Evolutionary conservation across 2,888 invertebrate species (phyloP).

Genomic region (Drosophila multiciliata): DNA sequence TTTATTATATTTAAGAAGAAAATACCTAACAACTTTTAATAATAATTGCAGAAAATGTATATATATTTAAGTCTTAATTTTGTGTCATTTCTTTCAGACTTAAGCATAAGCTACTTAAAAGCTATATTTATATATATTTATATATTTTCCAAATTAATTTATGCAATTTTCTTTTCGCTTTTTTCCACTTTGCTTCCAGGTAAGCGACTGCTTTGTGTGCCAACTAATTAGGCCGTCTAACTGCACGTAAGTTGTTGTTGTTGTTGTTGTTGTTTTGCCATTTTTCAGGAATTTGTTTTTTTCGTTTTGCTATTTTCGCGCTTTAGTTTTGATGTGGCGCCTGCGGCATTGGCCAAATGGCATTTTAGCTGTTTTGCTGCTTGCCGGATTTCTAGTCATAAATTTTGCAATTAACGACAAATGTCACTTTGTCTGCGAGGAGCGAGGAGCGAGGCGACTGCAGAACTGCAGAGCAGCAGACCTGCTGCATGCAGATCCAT

Average conservation of each 20-base stretch:
- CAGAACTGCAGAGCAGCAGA: slow-evolving; percentile 35
- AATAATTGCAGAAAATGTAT: background rate
- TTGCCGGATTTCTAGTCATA: slow-evolving; percentile 66
- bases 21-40: background rate
- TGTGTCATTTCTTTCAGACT: background rate
- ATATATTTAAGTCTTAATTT: background rate
- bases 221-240: slow-evolving; percentile 59
- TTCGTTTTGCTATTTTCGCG: slow-evolving; percentile 1
- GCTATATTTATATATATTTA: background rate
- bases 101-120: background rate
- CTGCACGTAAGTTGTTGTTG: slow-evolving; percentile 45
- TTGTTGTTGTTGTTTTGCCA: background rate
- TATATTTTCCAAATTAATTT: slow-evolving; percentile 17
- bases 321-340: slow-evolving; percentile 17
- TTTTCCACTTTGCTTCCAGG: slow-evolving; percentile 34
- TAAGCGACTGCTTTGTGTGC: slow-evolving; percentile 42
- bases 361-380: slow-evolving; percentile 35
- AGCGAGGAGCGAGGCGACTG: slow-evolving; percentile 14
- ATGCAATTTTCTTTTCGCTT: slow-evolving; percentile 16
- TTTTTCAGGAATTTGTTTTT: background rate
- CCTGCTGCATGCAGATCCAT: slow-evolving; percentile 1
- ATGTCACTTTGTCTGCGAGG: slow-evolving; percentile 76
- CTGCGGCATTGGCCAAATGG: slow-evolving; percentile 24
- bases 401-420: slow-evolving; percentile 81
- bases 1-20: background rate